Conservation (phyloP, 2,113 vertebrate genomes). For the Turnix velox region DNA sequence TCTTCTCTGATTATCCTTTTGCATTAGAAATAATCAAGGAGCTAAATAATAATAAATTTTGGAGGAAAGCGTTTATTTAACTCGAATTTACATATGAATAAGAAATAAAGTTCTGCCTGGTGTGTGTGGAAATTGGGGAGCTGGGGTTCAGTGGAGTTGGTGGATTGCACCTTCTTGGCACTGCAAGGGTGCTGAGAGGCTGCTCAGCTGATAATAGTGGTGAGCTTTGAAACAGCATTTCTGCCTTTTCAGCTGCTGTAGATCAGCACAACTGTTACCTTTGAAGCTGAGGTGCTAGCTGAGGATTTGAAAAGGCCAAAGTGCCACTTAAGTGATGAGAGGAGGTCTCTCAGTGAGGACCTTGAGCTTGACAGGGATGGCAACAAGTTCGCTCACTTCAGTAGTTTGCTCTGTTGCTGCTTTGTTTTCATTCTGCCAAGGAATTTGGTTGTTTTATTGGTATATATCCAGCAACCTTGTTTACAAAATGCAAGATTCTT, state of each 20-base stretch:
- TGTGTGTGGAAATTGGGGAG: background rate
- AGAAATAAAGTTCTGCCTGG: background rate
- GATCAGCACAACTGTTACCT: background rate
- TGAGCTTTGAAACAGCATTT: rapidly evolving
- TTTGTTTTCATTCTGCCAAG: background rate
- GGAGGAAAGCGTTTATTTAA: background rate
- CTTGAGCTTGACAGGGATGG: background rate
- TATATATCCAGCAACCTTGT: background rate
- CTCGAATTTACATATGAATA: background rate
- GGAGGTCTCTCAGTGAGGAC: background rate
- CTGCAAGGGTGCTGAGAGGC: rapidly evolving
- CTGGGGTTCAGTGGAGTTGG: background rate
- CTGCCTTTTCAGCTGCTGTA: background rate
- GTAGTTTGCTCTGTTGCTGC: background rate
- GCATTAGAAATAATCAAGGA: background rate
- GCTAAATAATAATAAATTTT: background rate
- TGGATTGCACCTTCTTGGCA: background rate
- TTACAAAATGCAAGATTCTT: background rate
- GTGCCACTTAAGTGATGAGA: background rate
- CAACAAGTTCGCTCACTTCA: background rate
- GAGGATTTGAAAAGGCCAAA: background rate
- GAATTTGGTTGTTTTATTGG: background rate
- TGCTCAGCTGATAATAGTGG: background rate
- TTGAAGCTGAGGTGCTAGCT: background rate
- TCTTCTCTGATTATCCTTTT: background rate